A percentile compares a stretch with the other conserved stretches of the same genome.
Evolutionary conservation across 2,113 vertebrate genomes (phyloP).

Genomic region (Glareola pratincola): DNA sequence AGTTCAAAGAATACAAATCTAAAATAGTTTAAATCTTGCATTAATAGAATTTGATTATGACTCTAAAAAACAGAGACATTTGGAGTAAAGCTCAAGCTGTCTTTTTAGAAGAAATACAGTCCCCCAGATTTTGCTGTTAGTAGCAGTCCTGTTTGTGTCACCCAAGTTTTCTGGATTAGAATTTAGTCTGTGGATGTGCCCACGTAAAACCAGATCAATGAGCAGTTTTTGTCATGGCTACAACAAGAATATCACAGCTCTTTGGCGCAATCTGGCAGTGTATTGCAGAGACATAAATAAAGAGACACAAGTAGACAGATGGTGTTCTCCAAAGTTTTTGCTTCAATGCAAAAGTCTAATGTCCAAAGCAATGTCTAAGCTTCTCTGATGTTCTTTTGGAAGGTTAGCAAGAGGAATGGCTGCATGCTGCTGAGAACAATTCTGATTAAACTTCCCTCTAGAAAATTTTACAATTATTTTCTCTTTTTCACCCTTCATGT

Average conservation of each 20-base stretch:
- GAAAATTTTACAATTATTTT: not conserved
- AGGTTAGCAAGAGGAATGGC: not conserved
- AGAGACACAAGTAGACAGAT: not conserved
- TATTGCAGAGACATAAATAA: not conserved
- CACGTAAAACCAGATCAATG: not conserved
- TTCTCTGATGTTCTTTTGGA: not conserved
- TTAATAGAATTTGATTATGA: not conserved
- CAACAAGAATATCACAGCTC: not conserved
- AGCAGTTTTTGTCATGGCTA: not conserved
- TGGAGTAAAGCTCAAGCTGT: not conserved
- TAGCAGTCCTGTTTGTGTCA: not conserved
- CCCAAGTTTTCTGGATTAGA: not conserved
- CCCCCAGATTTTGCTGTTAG: not conserved
- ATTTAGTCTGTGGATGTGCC: not conserved
- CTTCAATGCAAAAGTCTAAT: not conserved
- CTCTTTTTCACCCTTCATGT: not conserved
- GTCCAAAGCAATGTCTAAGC: not conserved
- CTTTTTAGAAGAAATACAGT: not conserved
- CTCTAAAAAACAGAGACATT: not conserved
- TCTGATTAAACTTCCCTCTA: not conserved
- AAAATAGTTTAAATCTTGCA: not conserved
- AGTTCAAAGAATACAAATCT: not conserved
- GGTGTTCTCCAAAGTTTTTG: not conserved
- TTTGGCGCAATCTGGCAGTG: not conserved
- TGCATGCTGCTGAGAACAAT: not conserved